These are phyloP conservation scores for Ciconia nigra DNA, from an alignment of 2,797 vertebrate species.

Conservation along the genomic window DNA sequence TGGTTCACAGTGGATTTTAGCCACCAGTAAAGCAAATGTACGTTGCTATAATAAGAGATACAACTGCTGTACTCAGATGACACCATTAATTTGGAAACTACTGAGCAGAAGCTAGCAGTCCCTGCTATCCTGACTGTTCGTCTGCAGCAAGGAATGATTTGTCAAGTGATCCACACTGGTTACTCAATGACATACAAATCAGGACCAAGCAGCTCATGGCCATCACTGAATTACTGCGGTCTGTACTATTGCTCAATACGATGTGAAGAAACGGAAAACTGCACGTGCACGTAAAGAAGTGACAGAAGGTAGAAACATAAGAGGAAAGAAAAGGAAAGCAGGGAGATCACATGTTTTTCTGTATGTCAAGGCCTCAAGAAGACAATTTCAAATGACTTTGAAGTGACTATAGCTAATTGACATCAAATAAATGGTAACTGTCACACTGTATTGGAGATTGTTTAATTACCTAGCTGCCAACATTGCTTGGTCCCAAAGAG, in stretches of 20 bases:
- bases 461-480: not conserved
- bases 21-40: not conserved
- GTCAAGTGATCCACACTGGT: not conserved
- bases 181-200: not conserved
- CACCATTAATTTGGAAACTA: not conserved
- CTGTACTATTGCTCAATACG: accelerated
- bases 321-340: not conserved
- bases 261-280: not conserved
- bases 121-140: not conserved
- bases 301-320: not conserved
- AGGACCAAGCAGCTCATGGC: not conserved
- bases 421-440: not conserved
- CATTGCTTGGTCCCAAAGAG: not conserved
- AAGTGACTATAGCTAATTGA: not conserved
- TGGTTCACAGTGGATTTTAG: constrained; percentile 37
- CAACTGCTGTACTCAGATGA: not conserved
- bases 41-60: not conserved
- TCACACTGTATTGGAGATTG: not conserved
- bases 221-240: not conserved
- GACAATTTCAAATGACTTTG: not conserved
- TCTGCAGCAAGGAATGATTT: not conserved
- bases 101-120: not conserved
- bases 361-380: not conserved
- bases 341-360: not conserved
- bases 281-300: not conserved